Base-by-base conservation (phyloP, 2,113 vertebrate species). In the Bubo bubo region DNA sequence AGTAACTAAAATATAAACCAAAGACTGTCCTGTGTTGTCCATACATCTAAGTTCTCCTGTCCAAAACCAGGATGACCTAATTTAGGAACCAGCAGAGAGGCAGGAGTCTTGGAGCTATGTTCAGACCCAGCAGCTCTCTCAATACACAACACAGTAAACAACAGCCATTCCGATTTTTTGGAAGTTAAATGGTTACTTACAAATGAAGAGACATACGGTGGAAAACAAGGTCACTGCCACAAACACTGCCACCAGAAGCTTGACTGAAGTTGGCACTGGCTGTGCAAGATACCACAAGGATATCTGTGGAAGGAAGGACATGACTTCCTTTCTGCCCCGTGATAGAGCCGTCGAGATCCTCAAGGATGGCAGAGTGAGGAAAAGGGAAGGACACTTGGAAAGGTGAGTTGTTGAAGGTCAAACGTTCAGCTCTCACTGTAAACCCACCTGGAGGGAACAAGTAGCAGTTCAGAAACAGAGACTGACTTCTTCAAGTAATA, bases 191-290 rank as follows among this genome's bases (percentile, higher is more conserved):
- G 30, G 30, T 28, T 68, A 98, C 98, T 98, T 97, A 98, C 98
- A 98, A 59, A n/a, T 96, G 95, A 93, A 98, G 96, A 87, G 97
- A 96, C 98, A 98, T 97, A 3, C 96, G 97, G 73, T 98, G 98
- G 59, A 98, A 96, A 49, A 94, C 80, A n/a, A 97, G 34, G 34
- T 73, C 56, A 12, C 60, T 95, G 35, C 32, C 79, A 81, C 98
- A 98, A 77, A 98, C 76, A 11, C 97, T 98, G 88, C 93, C 97
- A 18, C 6, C 71, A 68, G 93, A 72, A 55, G 63, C 93, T 47
- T 91, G 97, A 49, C 97, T 97, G 88, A 98, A 95, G 92, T 95
- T 96, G 64, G 71, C 34, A 19, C 60, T 95, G 64, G 66, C 20
- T 45, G 37, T 76, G 87, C 98, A 98, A 63, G 97, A 97, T 47